These are phyloP conservation scores for Selenia dentaria DNA, from an alignment of 2,888 invertebrate species.

Conservation along the genomic window DNA sequence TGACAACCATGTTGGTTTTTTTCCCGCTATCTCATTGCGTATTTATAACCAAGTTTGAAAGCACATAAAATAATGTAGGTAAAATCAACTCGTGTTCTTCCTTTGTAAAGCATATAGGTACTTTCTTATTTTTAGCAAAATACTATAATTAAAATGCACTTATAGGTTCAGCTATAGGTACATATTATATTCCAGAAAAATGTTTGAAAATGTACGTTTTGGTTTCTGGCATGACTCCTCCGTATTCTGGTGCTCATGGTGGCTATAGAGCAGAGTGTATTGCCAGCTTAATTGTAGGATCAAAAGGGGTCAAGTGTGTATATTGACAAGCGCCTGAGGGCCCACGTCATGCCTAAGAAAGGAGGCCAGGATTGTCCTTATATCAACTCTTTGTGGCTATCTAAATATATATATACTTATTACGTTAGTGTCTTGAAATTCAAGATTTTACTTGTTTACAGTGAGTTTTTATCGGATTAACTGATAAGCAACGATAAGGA, in stretches of 20 bases:
- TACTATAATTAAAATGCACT: no score
- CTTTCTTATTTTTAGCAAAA: no score
- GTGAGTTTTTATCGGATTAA: background rate
- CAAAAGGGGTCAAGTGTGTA: constrained; percentile 84
- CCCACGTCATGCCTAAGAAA: constrained; percentile 72
- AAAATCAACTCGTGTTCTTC: no score
- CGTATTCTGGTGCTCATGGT: constrained; percentile 12
- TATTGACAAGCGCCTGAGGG: constrained; percentile 81
- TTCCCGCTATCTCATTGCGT: no score
- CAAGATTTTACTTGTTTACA: background rate
- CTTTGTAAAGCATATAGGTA: no score
- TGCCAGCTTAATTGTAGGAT: constrained; percentile 81
- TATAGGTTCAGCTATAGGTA: no score
- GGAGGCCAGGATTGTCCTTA: constrained; percentile 28
- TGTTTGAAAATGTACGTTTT: no score
- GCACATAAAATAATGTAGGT: no score
- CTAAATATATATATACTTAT: background rate
- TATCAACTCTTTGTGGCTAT: no score
- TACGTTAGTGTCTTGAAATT: background rate
- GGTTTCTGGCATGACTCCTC: background rate
- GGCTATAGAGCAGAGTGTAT: constrained; percentile 55
- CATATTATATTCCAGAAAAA: no score
- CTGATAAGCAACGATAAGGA: background rate
- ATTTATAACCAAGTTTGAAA: no score
- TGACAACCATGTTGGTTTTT: no score